Percentiles rank a stretch among this genome's conserved stretches.
Evolutionary conservation across 2,113 vertebrate species (phyloP).

Genomic region (Burhinus oedicnemus): DNA sequence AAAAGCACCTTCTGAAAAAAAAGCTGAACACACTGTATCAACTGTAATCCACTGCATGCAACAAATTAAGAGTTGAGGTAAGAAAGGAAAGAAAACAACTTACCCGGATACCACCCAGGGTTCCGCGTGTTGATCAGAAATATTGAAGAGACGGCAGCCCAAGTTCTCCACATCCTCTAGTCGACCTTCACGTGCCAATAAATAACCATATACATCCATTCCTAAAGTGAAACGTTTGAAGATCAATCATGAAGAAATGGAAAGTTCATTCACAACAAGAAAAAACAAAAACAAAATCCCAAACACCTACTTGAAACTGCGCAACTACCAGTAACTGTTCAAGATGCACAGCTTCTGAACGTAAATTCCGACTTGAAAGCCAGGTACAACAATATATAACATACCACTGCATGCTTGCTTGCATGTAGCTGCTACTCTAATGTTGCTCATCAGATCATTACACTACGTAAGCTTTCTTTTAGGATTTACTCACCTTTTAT

Average conservation of each 20-base stretch:
- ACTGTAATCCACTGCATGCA: not conserved
- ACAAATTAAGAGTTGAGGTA: not conserved
- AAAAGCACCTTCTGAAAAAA: not conserved
- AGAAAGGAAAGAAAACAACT: constrained; percentile 1
- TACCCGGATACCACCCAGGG: constrained; percentile 99
- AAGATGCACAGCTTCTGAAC: not conserved
- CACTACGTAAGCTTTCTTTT: not conserved
- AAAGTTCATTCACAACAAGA: not conserved
- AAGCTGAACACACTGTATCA: not conserved
- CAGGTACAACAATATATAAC: not conserved
- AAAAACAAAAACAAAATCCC: not conserved
- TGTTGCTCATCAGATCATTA: not conserved
- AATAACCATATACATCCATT: constrained; percentile 98
- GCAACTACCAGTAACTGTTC: not conserved
- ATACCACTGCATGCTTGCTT: not conserved
- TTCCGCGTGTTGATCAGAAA: constrained; percentile 97
- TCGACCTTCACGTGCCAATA: constrained; percentile 93
- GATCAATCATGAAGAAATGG: not conserved
- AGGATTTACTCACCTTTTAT: constrained; percentile 87
- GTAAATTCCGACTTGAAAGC: not conserved
- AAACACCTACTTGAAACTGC: not conserved
- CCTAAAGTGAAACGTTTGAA: constrained; percentile 64
- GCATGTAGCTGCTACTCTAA: not conserved
- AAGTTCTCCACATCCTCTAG: constrained; percentile 97
- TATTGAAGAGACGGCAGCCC: constrained; percentile 95